Percentiles rank a stretch among this genome's conserved stretches.
Evolutionary conservation across 2,113 vertebrate species (phyloP).

Genomic region (Sinocyclocheilus anophthalmus): DNA sequence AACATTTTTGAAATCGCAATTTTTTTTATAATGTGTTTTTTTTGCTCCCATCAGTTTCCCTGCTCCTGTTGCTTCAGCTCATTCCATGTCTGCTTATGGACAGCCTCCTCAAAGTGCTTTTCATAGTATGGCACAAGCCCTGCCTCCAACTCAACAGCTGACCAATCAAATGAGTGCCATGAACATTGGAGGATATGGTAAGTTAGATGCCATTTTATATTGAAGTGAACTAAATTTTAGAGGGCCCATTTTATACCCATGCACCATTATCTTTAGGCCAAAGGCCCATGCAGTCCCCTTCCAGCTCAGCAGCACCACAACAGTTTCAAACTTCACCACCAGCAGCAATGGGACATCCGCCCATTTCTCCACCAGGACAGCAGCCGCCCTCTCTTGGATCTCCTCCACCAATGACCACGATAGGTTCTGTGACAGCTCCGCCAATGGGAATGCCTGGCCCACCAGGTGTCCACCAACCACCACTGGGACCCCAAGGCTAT

Average conservation of each 20-base stretch:
- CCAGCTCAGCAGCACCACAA: slow-evolving; percentile 62
- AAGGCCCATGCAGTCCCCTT: slow-evolving; percentile 62
- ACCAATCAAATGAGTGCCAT: slow-evolving; percentile 84
- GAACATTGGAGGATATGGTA: slow-evolving; percentile 88
- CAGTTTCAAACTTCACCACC: slow-evolving; percentile 70
- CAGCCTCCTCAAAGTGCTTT: slow-evolving; percentile 69
- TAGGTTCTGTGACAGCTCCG: slow-evolving; percentile 65
- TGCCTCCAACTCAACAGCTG: slow-evolving; percentile 79
- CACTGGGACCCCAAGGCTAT: slow-evolving; percentile 77
- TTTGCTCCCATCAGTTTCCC: slow-evolving; percentile 61
- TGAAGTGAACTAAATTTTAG: background rate
- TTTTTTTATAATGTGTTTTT: background rate
- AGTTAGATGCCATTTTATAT: slow-evolving; percentile 13
- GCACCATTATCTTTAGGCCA: slow-evolving; percentile 66
- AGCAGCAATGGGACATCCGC: slow-evolving; percentile 62
- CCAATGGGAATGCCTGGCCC: slow-evolving; percentile 69
- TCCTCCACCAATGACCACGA: slow-evolving; percentile 70
- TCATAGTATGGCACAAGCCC: slow-evolving; percentile 67
- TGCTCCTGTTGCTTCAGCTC: slow-evolving; percentile 55
- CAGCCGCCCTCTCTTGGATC: slow-evolving; percentile 68
- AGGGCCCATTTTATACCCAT: background rate
- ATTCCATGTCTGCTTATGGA: slow-evolving; percentile 64
- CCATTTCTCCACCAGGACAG: slow-evolving; percentile 68
- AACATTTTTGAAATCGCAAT: background rate
- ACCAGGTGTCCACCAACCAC: slow-evolving; percentile 70